phyloP scores from a whole-genome alignment of 2,113 vertebrate species.

The Burhinus oedicnemus region DNA sequence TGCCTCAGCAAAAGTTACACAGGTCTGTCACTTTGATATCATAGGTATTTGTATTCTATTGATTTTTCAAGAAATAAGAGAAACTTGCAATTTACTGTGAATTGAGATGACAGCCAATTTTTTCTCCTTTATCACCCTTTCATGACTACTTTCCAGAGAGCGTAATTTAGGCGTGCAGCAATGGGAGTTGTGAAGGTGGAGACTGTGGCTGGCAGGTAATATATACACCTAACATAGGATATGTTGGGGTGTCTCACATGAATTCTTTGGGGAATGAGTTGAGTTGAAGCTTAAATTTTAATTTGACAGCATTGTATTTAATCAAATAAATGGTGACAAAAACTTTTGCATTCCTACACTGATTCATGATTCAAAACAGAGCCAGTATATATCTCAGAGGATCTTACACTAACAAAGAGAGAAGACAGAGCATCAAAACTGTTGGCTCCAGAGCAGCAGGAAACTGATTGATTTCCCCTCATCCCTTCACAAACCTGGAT shows the following conservation, averaged over 20 bases:
- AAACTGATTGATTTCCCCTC: constrained; percentile 42
- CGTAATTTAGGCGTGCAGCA: not conserved
- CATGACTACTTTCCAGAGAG: not conserved
- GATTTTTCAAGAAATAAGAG: not conserved
- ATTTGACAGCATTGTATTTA: constrained; percentile 4
- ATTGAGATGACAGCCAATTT: not conserved
- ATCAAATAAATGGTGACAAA: not conserved
- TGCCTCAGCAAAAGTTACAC: not conserved
- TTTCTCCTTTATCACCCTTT: not conserved
- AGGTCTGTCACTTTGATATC: not conserved
- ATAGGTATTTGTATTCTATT: not conserved
- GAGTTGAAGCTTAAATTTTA: constrained; percentile 22
- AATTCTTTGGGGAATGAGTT: not conserved
- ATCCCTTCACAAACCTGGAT: constrained; percentile 26
- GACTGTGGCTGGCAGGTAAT: not conserved
- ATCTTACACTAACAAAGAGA: not conserved
- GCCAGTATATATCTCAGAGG: not conserved
- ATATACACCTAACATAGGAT: not conserved
- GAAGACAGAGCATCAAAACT: not conserved
- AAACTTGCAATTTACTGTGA: not conserved
- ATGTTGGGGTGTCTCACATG: not conserved
- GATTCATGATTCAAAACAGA: not conserved
- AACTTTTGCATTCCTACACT: not conserved
- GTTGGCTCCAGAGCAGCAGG: constrained; percentile 5
- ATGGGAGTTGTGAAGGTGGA: not conserved